phyloP scores from a whole-genome alignment of 2,113 vertebrate genomes.

The Gobiocypris rarus region DNA sequence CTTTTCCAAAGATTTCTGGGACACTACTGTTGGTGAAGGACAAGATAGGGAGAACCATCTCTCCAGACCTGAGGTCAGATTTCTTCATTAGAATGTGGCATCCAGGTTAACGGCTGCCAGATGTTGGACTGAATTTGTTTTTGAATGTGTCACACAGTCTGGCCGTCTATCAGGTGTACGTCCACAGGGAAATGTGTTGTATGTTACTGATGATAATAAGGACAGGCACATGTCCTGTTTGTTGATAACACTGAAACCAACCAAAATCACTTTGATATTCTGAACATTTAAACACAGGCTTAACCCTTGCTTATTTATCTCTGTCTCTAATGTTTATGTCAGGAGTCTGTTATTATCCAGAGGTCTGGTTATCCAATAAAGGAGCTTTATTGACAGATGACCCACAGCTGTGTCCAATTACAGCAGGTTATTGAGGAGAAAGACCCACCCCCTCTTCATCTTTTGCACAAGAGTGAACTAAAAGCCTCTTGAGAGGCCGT shows the following conservation, averaged over 20 bases:
- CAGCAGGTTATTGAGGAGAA: conserved; percentile 1
- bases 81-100: conserved; percentile 14
- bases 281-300: neutral
- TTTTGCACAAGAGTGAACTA: neutral
- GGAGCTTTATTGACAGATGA: neutral
- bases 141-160: neutral
- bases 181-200: conserved; percentile 15
- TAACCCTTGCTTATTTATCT: neutral
- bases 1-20: neutral
- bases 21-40: neutral
- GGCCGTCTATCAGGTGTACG: neutral
- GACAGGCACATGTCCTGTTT: conserved; percentile 1
- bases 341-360: neutral
- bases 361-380: conserved; percentile 30
- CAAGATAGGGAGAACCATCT: neutral
- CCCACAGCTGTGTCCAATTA: conserved; percentile 30
- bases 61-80: conserved; percentile 22
- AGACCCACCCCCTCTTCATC: neutral
- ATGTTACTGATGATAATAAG: conserved; percentile 22
- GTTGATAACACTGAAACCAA: neutral
- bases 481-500: neutral
- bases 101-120: conserved; percentile 38
- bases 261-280: neutral
- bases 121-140: conserved; percentile 30
- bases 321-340: neutral